These are phyloP conservation scores for Melieria omissa DNA, from an alignment of 2,888 invertebrate species.

Conservation along the genomic window DNA sequence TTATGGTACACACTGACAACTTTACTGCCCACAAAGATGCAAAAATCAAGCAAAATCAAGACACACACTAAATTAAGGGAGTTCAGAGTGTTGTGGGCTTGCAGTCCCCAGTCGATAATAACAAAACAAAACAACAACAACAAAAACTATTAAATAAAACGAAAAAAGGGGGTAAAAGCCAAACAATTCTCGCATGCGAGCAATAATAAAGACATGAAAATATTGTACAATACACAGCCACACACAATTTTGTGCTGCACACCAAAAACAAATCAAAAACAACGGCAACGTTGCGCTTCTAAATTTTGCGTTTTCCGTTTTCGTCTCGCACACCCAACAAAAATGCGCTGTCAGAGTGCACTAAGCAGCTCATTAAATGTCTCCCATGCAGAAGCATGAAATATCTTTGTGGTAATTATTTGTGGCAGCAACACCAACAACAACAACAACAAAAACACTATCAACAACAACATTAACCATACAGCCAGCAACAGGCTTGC, in stretches of 20 bases:
- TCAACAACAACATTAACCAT: slow-evolving; percentile 37
- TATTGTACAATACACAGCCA: no score
- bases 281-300: no score
- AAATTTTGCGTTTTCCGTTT: background rate
- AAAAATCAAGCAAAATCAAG: background rate
- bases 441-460: slow-evolving; percentile 39
- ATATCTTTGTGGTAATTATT: slow-evolving; percentile 42
- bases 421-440: slow-evolving; percentile 32
- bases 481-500: background rate
- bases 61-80: no score
- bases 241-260: no score
- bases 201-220: no score
- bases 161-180: no score
- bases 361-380: slow-evolving; percentile 42
- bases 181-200: no score
- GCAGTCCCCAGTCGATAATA: slow-evolving; percentile 54
- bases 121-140: slow-evolving; percentile 38
- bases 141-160: no score
- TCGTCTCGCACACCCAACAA: no score
- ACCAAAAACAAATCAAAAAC: no score
- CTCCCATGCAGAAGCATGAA: slow-evolving; percentile 40
- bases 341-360: slow-evolving; percentile 31
- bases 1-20: slow-evolving; percentile 56
- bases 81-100: slow-evolving; percentile 16
- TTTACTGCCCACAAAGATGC: slow-evolving; percentile 51